Conservation (phyloP, 2,113 vertebrate genomes). For the Dasypus novemcinctus region DNA sequence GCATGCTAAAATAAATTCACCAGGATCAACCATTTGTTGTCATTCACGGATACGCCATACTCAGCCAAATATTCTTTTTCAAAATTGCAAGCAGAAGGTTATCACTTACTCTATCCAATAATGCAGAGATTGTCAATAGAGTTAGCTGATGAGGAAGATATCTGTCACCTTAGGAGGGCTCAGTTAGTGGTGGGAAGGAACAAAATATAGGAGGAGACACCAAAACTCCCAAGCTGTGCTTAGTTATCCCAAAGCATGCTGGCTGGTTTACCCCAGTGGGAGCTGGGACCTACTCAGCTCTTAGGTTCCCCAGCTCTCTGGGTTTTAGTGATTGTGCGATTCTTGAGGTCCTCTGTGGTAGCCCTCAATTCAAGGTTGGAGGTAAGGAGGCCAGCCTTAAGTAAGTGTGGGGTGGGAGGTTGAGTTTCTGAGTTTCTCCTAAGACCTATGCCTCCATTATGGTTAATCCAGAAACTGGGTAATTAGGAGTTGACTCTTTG, state of each 20-base stretch:
- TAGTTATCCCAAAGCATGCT: neutral
- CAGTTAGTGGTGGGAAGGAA: neutral
- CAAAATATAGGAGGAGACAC: neutral
- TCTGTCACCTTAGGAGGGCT: neutral
- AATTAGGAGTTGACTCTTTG: neutral
- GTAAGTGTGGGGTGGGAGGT: neutral
- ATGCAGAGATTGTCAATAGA: neutral
- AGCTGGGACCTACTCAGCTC: neutral
- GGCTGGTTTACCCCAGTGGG: neutral
- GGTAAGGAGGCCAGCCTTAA: neutral
- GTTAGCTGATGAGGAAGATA: neutral
- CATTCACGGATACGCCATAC: neutral
- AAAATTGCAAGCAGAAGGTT: neutral
- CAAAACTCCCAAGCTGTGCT: neutral
- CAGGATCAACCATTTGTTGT: neutral
- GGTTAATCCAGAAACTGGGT: neutral
- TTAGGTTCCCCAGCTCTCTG: neutral
- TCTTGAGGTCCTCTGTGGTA: neutral
- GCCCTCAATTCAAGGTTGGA: neutral
- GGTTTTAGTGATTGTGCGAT: rapidly evolving
- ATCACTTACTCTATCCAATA: neutral
- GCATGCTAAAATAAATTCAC: neutral
- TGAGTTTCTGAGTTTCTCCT: neutral
- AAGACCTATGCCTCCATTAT: neutral
- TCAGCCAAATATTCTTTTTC: neutral